These are phyloP conservation scores for Leucoma salicis DNA, from an alignment of 2,888 invertebrate species.

Conservation along the genomic window DNA sequence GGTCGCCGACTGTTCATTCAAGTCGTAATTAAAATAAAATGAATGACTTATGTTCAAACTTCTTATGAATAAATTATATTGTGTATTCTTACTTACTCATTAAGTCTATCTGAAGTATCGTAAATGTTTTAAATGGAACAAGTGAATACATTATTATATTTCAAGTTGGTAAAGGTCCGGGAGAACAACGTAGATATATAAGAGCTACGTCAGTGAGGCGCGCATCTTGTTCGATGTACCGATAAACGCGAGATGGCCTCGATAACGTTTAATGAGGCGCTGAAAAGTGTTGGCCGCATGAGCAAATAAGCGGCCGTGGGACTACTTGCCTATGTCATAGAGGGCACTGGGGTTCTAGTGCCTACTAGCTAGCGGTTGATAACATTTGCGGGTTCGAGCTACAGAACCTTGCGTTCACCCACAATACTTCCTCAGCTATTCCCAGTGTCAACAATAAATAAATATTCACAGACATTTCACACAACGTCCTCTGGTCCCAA, in stretches of 20 bases:
- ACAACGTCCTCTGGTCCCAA: too few relatives aligned
- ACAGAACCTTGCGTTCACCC: too few relatives aligned
- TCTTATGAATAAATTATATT: conserved; percentile 11
- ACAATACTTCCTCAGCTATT: too few relatives aligned
- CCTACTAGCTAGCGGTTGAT: background rate
- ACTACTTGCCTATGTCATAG: conserved; percentile 8
- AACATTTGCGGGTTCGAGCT: background rate
- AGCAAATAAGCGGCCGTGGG: conserved; percentile 8
- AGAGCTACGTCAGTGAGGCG: conserved; percentile 7
- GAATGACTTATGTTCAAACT: conserved; percentile 44
- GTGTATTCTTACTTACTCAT: conserved; percentile 10
- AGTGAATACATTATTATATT: conserved; percentile 5
- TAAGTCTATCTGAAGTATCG: background rate
- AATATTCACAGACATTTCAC: too few relatives aligned
- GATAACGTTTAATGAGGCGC: conserved; percentile 15
- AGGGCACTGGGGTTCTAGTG: conserved; percentile 5
- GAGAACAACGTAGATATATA: conserved; percentile 7
- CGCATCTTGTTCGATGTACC: conserved; percentile 10
- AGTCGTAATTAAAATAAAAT: conserved; percentile 59
- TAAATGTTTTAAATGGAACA: conserved; percentile 2
- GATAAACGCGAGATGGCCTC: conserved; percentile 14
- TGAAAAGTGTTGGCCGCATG: conserved; percentile 16
- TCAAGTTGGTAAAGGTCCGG: conserved; percentile 14
- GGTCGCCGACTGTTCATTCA: conserved; percentile 63
- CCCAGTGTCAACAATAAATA: too few relatives aligned